Evolutionary conservation across 1,140 invertebrate species (phyloP), one percentile per base, ranked within the genome.

Genomic region (Panulirus ornatus): DNA sequence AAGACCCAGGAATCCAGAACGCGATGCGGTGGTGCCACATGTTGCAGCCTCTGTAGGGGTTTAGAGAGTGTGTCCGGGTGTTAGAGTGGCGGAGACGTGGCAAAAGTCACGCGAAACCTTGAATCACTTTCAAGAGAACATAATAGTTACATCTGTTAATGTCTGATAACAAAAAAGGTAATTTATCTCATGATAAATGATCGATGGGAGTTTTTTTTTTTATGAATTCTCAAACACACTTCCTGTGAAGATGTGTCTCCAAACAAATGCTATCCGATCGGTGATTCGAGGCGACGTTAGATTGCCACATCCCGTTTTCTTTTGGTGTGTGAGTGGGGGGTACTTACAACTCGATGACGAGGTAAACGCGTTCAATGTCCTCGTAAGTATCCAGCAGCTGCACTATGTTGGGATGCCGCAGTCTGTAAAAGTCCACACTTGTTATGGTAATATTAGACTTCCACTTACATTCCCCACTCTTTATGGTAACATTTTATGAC

Each of bases 371-470:
- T 92, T 96, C 96, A 94, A 99, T 99, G 93, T 99, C 99, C 94
- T 99, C 99, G 94, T 97, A 99, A 14, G 99, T 99, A 95, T 99
- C 99, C 93, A 99, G 94, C 88, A 99, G 95, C 94, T 99, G 98
- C 86, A 99, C 99, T 93, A 99, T 99, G 94, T 99, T 99, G 36
- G 98, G 97, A 95, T 99, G 99, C 91, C 97, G 98, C 94, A 99
- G 96, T 95, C 99, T 99, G 95, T 51, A 95, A 95, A 93, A 94
- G 93, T 34, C 86, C 75, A 34, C 22, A 1, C 54, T n/a, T 36
- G 78, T 88, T 88, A 88, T 51, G 84, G 54, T 9, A 40, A 78
- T 36, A 78, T 51, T 27, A 2, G n/a, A 51, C 44, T 36, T 34
- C 11, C 34, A 76, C 70, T 14, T 27, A 30, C 70, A 34, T 38